Conservation (phyloP, 2,888 invertebrate species). For the Cryptus armator region DNA sequence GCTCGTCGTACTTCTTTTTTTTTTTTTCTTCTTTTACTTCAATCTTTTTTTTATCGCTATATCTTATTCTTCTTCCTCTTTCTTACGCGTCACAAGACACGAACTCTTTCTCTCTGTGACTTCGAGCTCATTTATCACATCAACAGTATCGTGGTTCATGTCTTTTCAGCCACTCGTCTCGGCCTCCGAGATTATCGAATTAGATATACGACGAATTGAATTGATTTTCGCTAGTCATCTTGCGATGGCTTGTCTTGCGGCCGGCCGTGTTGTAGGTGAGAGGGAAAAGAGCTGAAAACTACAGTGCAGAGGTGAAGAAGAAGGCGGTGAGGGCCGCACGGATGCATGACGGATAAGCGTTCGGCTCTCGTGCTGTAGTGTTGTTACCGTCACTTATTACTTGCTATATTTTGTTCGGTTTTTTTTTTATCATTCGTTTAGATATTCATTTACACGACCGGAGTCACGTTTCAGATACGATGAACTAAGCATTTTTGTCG, state of each 20-base stretch:
- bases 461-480: conserved; percentile 64
- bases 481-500: conserved; percentile 67
- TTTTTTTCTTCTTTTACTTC: conserved; percentile 66
- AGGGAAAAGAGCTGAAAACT: conserved; percentile 44
- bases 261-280: conserved; percentile 51
- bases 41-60: conserved; percentile 31
- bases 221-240: conserved; percentile 80
- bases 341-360: conserved; percentile 70
- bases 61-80: conserved; percentile 54
- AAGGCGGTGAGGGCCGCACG: conserved; percentile 52
- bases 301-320: conserved; percentile 38
- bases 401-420: conserved; percentile 35
- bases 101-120: conserved; percentile 53
- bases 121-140: conserved; percentile 74
- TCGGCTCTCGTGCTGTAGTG: conserved; percentile 38
- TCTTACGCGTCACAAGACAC: conserved; percentile 14
- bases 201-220: conserved; percentile 82
- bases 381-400: conserved; percentile 60
- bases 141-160: conserved; percentile 65
- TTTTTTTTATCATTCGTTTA: conserved; percentile 55
- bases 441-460: conserved; percentile 55
- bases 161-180: conserved; percentile 69
- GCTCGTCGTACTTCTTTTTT: conserved; percentile 71
- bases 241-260: conserved; percentile 66
- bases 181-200: conserved; percentile 80